A percentile compares a stretch with the other conserved stretches of the same genome.
phyloP scores from a whole-genome alignment of 2,888 invertebrate genomes.

The Icerya purchasi region DNA sequence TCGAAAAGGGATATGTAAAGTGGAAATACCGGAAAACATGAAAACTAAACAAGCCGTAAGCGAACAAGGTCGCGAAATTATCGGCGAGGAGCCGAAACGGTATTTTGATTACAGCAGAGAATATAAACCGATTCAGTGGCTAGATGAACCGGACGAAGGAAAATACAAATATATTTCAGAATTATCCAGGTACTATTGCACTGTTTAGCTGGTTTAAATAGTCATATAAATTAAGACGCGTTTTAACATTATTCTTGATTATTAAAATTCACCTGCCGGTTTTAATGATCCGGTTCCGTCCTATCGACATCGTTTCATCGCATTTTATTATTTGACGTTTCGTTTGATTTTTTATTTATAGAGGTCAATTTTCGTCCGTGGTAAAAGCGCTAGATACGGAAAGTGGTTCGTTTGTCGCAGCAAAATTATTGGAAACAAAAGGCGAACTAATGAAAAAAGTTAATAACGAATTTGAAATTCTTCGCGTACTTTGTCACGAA shows the following conservation, averaged over 20 bases:
- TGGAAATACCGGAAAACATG: slow-evolving; percentile 64
- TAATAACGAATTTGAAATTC: slow-evolving; percentile 60
- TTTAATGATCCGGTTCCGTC: no score
- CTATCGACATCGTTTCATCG: no score
- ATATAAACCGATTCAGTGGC: slow-evolving; percentile 50
- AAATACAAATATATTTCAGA: slow-evolving; percentile 72
- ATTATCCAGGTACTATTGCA: slow-evolving; percentile 44
- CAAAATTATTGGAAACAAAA: slow-evolving; percentile 54
- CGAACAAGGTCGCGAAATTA: slow-evolving; percentile 50
- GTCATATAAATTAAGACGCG: no score
- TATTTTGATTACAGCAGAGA: slow-evolving; percentile 54
- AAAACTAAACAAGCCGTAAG: slow-evolving; percentile 64
- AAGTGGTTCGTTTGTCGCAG: slow-evolving; percentile 51
- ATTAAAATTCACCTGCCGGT: no score
- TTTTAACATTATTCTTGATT: no score
- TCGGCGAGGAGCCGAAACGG: slow-evolving; percentile 37
- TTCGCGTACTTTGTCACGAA: slow-evolving; percentile 66
- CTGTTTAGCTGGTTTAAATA: no score
- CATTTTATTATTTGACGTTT: no score
- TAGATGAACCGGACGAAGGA: slow-evolving; percentile 40
- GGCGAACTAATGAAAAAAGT: slow-evolving; percentile 42
- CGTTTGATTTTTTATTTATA: slow-evolving; percentile 22
- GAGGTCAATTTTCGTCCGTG: slow-evolving; percentile 71
- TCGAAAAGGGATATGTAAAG: slow-evolving; percentile 36
- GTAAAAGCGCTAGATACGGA: slow-evolving; percentile 55